phyloP scores from a whole-genome alignment of 2,888 invertebrate genomes.

The Cryptocephalus primarius region DNA sequence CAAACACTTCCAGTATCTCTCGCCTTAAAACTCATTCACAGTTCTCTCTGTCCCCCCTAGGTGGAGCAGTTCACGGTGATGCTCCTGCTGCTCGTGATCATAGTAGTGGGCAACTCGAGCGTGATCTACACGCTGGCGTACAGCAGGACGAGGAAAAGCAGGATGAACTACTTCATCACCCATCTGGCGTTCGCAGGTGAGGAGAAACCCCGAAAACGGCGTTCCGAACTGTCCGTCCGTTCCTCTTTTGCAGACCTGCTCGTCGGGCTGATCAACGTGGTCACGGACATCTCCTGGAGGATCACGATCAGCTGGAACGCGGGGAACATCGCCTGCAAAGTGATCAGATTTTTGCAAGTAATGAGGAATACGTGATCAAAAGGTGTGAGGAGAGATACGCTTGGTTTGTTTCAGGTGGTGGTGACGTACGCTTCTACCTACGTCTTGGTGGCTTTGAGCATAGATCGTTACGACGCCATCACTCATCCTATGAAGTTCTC shows the following conservation, averaged over 20 bases:
- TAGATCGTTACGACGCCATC: slow-evolving; percentile 85
- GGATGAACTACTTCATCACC: slow-evolving; percentile 94
- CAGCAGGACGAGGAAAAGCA: slow-evolving; percentile 75
- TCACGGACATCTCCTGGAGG: slow-evolving; percentile 79
- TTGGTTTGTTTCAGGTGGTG: slow-evolving; percentile 49
- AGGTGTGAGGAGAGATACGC: neutral
- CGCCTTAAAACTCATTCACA: no score
- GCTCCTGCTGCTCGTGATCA: slow-evolving; percentile 74
- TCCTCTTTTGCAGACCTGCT: slow-evolving; percentile 57
- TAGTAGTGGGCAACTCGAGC: slow-evolving; percentile 76
- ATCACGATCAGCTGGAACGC: slow-evolving; percentile 79
- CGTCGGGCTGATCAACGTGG: slow-evolving; percentile 77
- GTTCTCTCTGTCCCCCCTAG: slow-evolving; percentile 43
- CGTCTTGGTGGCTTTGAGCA: slow-evolving; percentile 79
- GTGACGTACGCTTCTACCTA: slow-evolving; percentile 87
- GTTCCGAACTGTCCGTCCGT: no score
- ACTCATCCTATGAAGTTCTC: slow-evolving; percentile 92
- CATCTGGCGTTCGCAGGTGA: slow-evolving; percentile 85
- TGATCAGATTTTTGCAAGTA: slow-evolving; percentile 70
- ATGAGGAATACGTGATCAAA: slow-evolving; percentile 8
- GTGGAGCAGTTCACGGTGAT: slow-evolving; percentile 78
- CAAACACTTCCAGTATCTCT: no score
- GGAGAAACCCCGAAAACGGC: neutral
- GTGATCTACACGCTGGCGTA: slow-evolving; percentile 76
- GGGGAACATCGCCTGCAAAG: slow-evolving; percentile 76